phyloP scores from a whole-genome alignment of 2,113 vertebrate species.

The Galeopterus variegatus region DNA sequence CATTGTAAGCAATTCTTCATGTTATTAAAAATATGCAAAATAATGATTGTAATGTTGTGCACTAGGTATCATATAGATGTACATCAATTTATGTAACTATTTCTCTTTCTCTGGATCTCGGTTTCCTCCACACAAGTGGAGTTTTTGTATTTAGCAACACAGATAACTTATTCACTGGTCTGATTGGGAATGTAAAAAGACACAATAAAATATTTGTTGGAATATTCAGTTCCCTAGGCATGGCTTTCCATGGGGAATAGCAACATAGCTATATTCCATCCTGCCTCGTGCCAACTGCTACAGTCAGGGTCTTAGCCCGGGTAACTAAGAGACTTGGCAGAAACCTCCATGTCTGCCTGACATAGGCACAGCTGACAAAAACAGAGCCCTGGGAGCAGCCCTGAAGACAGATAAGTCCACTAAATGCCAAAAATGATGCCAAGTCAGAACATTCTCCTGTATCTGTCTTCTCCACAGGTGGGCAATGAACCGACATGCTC shows the following conservation, averaged over 20 bases:
- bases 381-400: constrained; percentile 24
- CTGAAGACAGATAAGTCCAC: constrained; percentile 52
- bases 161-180: background rate
- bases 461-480: constrained; percentile 76
- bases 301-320: background rate
- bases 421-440: constrained; percentile 48
- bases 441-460: constrained; percentile 56
- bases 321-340: constrained; percentile 21
- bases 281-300: background rate
- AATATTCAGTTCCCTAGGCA: background rate
- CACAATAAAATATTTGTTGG: background rate
- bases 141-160: background rate
- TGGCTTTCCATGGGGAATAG: background rate
- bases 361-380: constrained; percentile 43
- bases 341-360: background rate
- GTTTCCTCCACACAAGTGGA: background rate
- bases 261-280: background rate
- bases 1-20: background rate
- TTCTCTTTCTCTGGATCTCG: background rate
- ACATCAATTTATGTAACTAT: background rate
- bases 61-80: background rate
- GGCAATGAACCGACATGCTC: constrained; percentile 66
- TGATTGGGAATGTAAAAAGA: background rate
- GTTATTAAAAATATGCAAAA: constrained; percentile 18
- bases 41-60: background rate